A percentile compares a stretch with the other conserved stretches of the same genome.
These are phyloP conservation scores for Zalophus californianus DNA, from an alignment of 2,797 vertebrate genomes.

Conservation along the genomic window DNA sequence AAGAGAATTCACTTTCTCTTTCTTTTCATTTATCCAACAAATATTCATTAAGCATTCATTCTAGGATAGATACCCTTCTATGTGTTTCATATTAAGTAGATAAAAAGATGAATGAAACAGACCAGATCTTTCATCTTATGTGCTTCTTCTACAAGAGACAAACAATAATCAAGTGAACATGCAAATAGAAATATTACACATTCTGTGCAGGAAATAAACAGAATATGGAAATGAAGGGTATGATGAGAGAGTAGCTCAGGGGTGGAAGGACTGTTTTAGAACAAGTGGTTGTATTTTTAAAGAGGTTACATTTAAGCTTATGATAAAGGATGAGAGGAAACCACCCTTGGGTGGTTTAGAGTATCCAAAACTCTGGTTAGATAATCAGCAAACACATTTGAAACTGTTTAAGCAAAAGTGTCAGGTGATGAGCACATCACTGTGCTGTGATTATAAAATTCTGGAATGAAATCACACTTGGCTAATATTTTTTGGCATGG, in stretches of 20 bases:
- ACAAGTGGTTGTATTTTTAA: not conserved
- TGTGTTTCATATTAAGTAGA: not conserved
- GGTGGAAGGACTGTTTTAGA: not conserved
- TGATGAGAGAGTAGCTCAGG: not conserved
- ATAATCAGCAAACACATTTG: not conserved
- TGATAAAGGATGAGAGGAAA: not conserved
- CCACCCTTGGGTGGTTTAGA: not conserved
- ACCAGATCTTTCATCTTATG: not conserved
- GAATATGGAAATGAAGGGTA: not conserved
- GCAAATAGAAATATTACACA: not conserved
- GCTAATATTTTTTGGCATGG: conserved; percentile 52
- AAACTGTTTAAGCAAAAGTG: not conserved
- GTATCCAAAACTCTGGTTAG: not conserved
- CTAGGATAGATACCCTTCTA: not conserved
- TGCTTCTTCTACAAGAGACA: not conserved
- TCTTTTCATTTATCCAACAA: conserved; percentile 33
- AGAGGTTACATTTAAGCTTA: not conserved
- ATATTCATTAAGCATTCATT: conserved; percentile 18
- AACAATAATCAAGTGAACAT: conserved; percentile 22
- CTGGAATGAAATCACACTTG: conserved; percentile 58
- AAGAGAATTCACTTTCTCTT: not conserved
- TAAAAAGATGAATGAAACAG: conserved; percentile 8
- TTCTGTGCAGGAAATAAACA: not conserved
- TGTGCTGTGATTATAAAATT: not conserved
- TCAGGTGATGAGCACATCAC: not conserved